Percentiles rank a stretch among this genome's conserved stretches.
phyloP scores from a whole-genome alignment of 2,113 vertebrate species.

The Hippocampus comes region DNA sequence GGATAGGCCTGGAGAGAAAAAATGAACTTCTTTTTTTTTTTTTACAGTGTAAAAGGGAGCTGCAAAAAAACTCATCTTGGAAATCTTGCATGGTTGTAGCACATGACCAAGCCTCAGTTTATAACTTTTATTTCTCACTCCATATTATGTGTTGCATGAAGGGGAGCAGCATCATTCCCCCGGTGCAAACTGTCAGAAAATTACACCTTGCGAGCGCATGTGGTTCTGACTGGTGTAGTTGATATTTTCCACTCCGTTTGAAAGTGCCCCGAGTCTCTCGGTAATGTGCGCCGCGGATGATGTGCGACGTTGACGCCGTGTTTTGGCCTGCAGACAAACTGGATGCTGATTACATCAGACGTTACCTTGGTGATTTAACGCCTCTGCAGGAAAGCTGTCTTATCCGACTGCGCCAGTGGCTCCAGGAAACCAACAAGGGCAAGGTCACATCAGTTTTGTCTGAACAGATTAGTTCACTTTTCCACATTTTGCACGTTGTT shows the following conservation, averaged over 20 bases:
- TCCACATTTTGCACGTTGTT: background rate
- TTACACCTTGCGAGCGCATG: background rate
- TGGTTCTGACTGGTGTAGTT: background rate
- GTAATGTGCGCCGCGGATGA: background rate
- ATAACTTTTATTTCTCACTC: background rate
- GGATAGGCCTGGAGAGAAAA: background rate
- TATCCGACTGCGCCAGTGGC: conserved; percentile 90
- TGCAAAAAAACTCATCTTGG: background rate
- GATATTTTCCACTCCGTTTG: background rate
- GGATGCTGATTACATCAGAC: conserved; percentile 93
- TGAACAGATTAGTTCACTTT: background rate
- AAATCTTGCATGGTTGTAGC: background rate
- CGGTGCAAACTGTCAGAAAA: background rate
- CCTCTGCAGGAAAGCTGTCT: conserved; percentile 96
- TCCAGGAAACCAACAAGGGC: conserved; percentile 95
- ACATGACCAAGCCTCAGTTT: background rate
- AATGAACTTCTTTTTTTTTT: background rate
- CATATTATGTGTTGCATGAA: background rate
- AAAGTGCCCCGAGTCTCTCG: background rate
- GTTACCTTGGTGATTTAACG: conserved; percentile 91
- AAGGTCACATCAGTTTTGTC: conserved; percentile 75
- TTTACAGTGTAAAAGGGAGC: too few species aligned
- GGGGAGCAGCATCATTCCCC: background rate
- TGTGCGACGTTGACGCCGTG: conserved; percentile 21
- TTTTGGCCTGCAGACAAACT: conserved; percentile 81